These are phyloP conservation scores for Heliconius congener DNA, from an alignment of 1,140 invertebrate species.

Conservation along the genomic window DNA sequence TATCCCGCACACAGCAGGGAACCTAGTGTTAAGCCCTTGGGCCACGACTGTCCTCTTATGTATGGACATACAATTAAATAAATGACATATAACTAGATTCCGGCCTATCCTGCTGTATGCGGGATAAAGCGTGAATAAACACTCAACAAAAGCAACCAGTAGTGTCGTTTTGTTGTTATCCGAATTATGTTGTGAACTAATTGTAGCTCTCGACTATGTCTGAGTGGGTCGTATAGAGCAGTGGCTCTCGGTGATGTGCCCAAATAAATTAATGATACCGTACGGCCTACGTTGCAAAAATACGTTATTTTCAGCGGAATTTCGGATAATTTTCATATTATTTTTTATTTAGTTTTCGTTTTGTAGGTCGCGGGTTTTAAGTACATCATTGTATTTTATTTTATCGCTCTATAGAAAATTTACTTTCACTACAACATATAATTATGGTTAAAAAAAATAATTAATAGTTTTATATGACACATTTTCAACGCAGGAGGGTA, in stretches of 20 bases:
- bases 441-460: too few species aligned
- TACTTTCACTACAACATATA: too few species aligned
- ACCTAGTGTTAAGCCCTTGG: too few species aligned
- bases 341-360: not conserved
- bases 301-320: not conserved
- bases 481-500: too few species aligned
- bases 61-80: too few species aligned
- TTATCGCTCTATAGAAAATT: too few species aligned
- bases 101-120: too few species aligned
- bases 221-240: not conserved
- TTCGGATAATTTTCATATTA: not conserved
- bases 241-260: not conserved
- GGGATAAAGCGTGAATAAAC: too few species aligned
- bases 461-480: too few species aligned
- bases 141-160: not conserved
- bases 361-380: not conserved
- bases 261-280: conserved; percentile 1
- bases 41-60: too few species aligned
- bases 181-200: conserved; percentile 11
- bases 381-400: too few species aligned
- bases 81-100: not conserved
- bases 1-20: too few species aligned
- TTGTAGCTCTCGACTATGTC: conserved; percentile 10
- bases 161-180: conserved; percentile 1
- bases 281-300: not conserved